Percentiles rank a stretch among this genome's conserved stretches.
Conservation (phyloP, 2,797 vertebrate genomes). For the Echiichthys vipera region DNA sequence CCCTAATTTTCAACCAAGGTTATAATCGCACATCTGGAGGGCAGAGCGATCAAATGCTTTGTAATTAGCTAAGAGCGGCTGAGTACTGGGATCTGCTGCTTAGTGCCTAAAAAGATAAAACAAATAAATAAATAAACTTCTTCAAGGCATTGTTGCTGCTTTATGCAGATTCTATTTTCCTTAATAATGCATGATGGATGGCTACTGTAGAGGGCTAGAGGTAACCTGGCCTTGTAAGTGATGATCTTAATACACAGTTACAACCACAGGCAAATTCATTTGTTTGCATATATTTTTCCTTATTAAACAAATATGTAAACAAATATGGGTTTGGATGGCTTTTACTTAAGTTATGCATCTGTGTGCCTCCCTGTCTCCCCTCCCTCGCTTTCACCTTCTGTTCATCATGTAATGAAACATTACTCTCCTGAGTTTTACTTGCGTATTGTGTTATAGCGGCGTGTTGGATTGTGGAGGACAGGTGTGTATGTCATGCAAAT, state of each 20-base stretch:
- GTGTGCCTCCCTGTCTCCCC: slow-evolving; percentile 43
- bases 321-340: slow-evolving; percentile 76
- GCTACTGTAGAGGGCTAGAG: slow-evolving; percentile 67
- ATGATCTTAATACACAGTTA: slow-evolving; percentile 81
- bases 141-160: slow-evolving; percentile 79
- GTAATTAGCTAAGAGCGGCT: slow-evolving; percentile 75
- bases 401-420: slow-evolving; percentile 79
- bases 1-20: slow-evolving; percentile 72
- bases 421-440: slow-evolving; percentile 73
- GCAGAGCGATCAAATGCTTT: slow-evolving; percentile 78
- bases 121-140: slow-evolving; percentile 78
- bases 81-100: slow-evolving; percentile 62
- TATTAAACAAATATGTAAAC: slow-evolving; percentile 80
- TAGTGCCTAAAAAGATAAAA: slow-evolving; percentile 66
- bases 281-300: slow-evolving; percentile 77
- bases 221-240: slow-evolving; percentile 79
- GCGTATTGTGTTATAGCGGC: slow-evolving; percentile 60
- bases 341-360: slow-evolving; percentile 80
- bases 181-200: slow-evolving; percentile 83
- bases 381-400: slow-evolving; percentile 73
- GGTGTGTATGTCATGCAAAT: slow-evolving; percentile 80
- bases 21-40: slow-evolving; percentile 74
- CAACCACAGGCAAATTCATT: slow-evolving; percentile 81
- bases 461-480: slow-evolving; percentile 71
- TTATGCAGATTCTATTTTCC: slow-evolving; percentile 80